Percentiles rank a stretch among this genome's conserved stretches.
Evolutionary conservation across 2,113 vertebrate species (phyloP).

Genomic region (Oophaga pumilio): DNA sequence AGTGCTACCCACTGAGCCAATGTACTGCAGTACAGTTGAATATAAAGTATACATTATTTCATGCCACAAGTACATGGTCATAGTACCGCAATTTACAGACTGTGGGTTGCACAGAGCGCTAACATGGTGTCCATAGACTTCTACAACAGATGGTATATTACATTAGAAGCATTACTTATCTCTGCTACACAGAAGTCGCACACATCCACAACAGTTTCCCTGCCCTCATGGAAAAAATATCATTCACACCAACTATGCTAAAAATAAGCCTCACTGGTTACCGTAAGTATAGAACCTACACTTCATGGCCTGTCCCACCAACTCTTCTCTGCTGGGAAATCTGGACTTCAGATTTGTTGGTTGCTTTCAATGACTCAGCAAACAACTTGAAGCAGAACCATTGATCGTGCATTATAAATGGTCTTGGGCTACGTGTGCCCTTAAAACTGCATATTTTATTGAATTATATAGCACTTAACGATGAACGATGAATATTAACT

Average conservation of each 20-base stretch:
- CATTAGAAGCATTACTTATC: too few relatives aligned
- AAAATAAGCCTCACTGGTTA: too few relatives aligned
- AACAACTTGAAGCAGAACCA: too few relatives aligned
- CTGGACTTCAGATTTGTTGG: background rate
- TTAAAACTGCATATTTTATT: background rate
- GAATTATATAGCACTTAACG: background rate
- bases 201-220: too few relatives aligned
- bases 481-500: background rate
- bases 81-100: background rate
- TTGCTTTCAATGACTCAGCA: background rate
- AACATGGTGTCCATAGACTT: background rate
- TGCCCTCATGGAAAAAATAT: too few relatives aligned
- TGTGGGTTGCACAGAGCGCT: background rate
- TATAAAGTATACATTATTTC: background rate
- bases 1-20: too few relatives aligned
- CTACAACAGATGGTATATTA: background rate
- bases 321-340: background rate
- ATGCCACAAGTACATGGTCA: background rate
- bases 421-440: background rate
- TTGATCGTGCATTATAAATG: too few relatives aligned
- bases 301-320: background rate
- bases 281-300: background rate
- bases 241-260: too few relatives aligned
- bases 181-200: too few relatives aligned
- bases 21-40: too few relatives aligned